Conservation (phyloP, 2,888 invertebrate species). For the Tiliacea aurago region DNA sequence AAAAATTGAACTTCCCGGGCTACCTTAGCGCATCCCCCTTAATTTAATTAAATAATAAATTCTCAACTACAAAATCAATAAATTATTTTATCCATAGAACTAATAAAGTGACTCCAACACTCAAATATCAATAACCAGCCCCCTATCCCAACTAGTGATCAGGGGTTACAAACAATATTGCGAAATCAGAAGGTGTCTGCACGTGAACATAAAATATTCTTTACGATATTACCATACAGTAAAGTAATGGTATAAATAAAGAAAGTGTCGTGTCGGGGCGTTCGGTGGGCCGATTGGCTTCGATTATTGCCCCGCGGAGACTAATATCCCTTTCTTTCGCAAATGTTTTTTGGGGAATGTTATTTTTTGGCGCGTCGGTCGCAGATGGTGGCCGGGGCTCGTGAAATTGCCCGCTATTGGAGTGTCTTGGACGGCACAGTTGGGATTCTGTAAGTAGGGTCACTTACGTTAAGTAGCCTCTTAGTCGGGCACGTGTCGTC, state of each 20-base stretch:
- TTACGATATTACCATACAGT: conserved; percentile 82
- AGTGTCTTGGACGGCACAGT: conserved; percentile 76
- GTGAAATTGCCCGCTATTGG: conserved; percentile 83
- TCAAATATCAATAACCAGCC: conserved; percentile 55
- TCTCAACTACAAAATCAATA: not conserved
- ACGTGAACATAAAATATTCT: conserved; percentile 80
- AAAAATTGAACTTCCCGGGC: no score
- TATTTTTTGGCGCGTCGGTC: conserved; percentile 89
- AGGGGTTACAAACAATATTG: conserved; percentile 62
- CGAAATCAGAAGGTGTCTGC: conserved; percentile 79
- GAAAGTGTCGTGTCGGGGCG: conserved; percentile 83
- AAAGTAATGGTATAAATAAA: conserved; percentile 86
- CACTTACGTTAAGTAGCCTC: conserved; percentile 89
- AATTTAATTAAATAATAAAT: not conserved
- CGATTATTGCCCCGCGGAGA: conserved; percentile 90
- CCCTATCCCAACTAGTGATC: conserved; percentile 49
- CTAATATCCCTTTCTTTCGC: conserved; percentile 89
- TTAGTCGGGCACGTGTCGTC: conserved; percentile 86
- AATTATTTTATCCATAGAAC: not conserved
- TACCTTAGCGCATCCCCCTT: no score
- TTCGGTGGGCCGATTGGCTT: conserved; percentile 88
- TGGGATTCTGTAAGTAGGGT: conserved; percentile 84
- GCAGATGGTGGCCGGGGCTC: conserved; percentile 86
- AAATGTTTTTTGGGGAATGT: conserved; percentile 88
- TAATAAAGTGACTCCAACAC: conserved; percentile 31